These are phyloP conservation scores for Drosophila santomea DNA, from an alignment of 1,140 invertebrate species.

Conservation along the genomic window DNA sequence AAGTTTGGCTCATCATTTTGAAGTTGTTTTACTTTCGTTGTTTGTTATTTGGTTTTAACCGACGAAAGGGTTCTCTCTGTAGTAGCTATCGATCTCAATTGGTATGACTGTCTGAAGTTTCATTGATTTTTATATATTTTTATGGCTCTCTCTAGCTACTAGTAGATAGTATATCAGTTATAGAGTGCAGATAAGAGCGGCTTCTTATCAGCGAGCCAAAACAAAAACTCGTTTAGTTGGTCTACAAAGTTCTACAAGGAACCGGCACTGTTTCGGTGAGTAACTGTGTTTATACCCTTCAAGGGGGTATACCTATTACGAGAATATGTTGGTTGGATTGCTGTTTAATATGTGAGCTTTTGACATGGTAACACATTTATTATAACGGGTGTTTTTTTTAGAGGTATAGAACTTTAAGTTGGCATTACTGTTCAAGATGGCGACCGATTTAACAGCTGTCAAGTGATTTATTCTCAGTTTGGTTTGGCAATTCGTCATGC, in stretches of 20 bases:
- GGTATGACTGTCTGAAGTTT: conserved; percentile 59
- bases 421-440: no score
- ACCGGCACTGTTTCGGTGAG: conserved; percentile 27
- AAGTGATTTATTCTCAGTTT: no score
- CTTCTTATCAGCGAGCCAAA: conserved; percentile 38
- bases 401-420: no score
- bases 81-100: conserved; percentile 68
- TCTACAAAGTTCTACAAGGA: conserved; percentile 47
- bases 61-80: conserved; percentile 51
- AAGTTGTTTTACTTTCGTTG: conserved; percentile 9
- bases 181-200: conserved; percentile 37
- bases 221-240: conserved; percentile 50
- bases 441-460: no score
- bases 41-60: conserved; percentile 3
- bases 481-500: no score
- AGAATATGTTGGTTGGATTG: no score
- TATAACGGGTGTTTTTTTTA: no score
- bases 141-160: conserved; percentile 36
- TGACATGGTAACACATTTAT: neutral
- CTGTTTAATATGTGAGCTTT: no score
- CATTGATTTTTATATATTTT: conserved; percentile 76
- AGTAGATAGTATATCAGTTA: conserved; percentile 50
- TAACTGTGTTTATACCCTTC: conserved; percentile 28
- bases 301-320: neutral
- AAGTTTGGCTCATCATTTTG: conserved; percentile 48